phyloP scores from a whole-genome alignment of 1,140 invertebrate species.

The Varroa destructor region DNA sequence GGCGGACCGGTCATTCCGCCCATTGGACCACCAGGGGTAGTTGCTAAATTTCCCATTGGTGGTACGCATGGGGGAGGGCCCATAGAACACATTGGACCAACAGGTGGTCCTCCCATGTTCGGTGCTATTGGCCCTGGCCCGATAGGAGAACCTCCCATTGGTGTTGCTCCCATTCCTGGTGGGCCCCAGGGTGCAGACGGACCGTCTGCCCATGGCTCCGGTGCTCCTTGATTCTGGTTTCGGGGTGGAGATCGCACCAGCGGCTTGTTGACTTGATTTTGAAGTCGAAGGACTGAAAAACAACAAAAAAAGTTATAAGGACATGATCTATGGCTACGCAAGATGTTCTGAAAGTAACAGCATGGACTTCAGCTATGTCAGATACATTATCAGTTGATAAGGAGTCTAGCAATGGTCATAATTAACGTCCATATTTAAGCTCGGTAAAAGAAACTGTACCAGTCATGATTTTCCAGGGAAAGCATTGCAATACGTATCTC shows the following conservation, averaged over 20 bases:
- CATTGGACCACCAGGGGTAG: no score
- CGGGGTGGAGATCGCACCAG: constrained; percentile 1
- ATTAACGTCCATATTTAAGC: no score
- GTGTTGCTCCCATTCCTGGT: not conserved
- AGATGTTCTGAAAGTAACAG: not conserved
- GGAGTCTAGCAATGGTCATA: no score
- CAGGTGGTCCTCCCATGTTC: no score
- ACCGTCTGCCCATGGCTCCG: constrained; percentile 21
- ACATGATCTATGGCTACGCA: not conserved
- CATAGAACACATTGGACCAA: no score
- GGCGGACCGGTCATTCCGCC: constrained; percentile 19
- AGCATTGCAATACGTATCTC: no score
- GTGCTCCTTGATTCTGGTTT: constrained; percentile 21
- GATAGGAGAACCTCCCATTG: no score
- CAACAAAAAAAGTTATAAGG: not conserved
- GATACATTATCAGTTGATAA: not conserved
- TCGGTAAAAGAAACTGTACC: no score
- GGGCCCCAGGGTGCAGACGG: constrained; percentile 27
- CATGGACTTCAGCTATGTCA: not conserved
- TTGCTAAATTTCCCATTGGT: no score
- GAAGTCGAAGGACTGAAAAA: constrained; percentile 5
- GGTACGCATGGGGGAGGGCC: no score
- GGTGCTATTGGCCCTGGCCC: no score
- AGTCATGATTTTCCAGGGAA: no score
- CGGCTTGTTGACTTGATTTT: constrained; percentile 8